These are phyloP conservation scores for Torymus aiolomorphi DNA, from an alignment of 2,888 invertebrate genomes.

Conservation along the genomic window DNA sequence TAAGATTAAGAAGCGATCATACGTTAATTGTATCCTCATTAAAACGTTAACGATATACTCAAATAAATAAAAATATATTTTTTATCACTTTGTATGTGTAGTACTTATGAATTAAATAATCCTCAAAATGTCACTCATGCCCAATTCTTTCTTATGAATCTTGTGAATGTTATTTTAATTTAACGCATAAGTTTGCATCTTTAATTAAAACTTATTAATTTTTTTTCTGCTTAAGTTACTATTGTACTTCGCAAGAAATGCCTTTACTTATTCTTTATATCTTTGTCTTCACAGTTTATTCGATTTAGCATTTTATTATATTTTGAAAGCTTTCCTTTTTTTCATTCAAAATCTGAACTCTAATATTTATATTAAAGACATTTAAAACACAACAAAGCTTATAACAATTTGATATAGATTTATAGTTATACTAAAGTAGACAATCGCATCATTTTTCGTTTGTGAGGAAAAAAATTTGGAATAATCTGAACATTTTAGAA, in stretches of 20 bases:
- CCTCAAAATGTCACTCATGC: conserved; percentile 21
- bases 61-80: conserved; percentile 46
- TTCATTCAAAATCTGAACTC: conserved; percentile 5
- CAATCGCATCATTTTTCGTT: conserved; percentile 1
- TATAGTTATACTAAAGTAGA: no score
- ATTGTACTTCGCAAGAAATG: conserved; percentile 19
- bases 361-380: conserved; percentile 31
- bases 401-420: no score
- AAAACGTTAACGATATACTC: conserved; percentile 30
- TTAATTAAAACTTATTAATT: conserved; percentile 40
- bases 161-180: conserved; percentile 30
- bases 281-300: conserved; percentile 25
- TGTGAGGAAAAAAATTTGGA: no score
- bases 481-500: no score
- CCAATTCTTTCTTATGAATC: not conserved
- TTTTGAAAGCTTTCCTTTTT: conserved; percentile 36
- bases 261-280: conserved; percentile 39
- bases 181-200: conserved; percentile 44
- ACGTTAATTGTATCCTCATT: conserved; percentile 47
- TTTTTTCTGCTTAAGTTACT: conserved; percentile 49
- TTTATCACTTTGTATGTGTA: conserved; percentile 49
- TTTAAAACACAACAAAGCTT: no score
- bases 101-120: conserved; percentile 46
- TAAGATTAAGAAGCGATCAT: conserved; percentile 22
- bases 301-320: conserved; percentile 24